Evolutionary conservation across 2,113 vertebrate species (phyloP).

Genomic region (Apus apus): DNA sequence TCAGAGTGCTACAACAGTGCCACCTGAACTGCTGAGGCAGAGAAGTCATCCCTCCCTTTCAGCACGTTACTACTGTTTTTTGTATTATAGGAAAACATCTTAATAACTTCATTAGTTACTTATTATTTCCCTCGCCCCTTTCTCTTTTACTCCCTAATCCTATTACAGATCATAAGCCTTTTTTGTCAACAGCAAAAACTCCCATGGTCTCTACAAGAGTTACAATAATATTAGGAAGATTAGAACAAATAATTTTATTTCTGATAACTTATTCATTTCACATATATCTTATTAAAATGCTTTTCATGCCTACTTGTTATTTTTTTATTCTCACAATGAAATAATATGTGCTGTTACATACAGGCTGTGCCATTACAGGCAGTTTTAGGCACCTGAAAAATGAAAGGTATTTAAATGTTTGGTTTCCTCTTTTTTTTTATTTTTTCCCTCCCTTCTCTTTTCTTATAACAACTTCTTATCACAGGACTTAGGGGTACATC

Average conservation of each 20-base stretch:
- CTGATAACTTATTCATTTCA: neutral
- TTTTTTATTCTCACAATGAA: neutral
- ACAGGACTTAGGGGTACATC: neutral
- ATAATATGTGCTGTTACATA: neutral
- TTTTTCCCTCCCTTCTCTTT: neutral
- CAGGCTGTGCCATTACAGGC: neutral
- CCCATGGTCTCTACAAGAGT: rapidly evolving
- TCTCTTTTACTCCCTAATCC: neutral
- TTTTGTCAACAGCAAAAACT: neutral
- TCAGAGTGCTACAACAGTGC: neutral
- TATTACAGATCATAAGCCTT: neutral
- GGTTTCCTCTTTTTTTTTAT: neutral
- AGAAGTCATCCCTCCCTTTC: neutral
- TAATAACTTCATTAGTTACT: neutral
- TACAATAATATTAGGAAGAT: neutral
- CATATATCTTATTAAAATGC: neutral
- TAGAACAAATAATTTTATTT: neutral
- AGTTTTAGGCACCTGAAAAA: neutral
- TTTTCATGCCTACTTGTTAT: neutral
- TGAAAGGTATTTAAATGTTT: neutral
- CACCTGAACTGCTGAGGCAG: neutral
- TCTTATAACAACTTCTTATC: neutral
- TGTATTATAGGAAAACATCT: neutral
- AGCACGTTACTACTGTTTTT: rapidly evolving
- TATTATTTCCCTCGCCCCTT: neutral